Evolutionary conservation across 2,888 invertebrate species (phyloP).

Genomic region (Andrena trimmerana): DNA sequence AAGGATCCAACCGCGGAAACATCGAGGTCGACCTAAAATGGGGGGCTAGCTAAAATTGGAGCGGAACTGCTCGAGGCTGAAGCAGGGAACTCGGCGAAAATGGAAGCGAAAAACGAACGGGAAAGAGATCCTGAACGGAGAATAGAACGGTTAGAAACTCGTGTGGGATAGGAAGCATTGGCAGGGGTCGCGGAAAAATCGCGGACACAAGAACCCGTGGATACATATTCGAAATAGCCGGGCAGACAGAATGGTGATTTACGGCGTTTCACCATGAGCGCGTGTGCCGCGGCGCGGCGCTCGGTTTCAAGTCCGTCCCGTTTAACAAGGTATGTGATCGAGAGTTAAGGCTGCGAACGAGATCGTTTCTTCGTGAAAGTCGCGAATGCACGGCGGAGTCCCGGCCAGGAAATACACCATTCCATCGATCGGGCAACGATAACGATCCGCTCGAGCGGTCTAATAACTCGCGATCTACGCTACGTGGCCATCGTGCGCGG

Average conservation of each 20-base stretch:
- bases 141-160: constrained; percentile 6
- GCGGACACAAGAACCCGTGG: constrained; percentile 35
- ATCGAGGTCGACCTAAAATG: neutral
- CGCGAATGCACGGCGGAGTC: constrained; percentile 38
- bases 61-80: neutral
- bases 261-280: constrained; percentile 52
- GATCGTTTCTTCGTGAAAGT: constrained; percentile 72
- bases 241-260: constrained; percentile 55
- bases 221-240: constrained; percentile 55
- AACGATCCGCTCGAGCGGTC: constrained; percentile 62
- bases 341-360: constrained; percentile 72
- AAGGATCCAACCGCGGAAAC: neutral
- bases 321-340: constrained; percentile 71
- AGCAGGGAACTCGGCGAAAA: neutral
- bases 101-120: neutral
- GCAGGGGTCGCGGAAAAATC: constrained; percentile 18
- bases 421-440: constrained; percentile 62
- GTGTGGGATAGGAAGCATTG: constrained; percentile 28
- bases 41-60: neutral
- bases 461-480: constrained; percentile 67
- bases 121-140: constrained; percentile 1
- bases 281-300: constrained; percentile 34
- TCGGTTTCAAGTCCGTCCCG: constrained; percentile 63
- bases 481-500: constrained; percentile 38
- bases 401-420: constrained; percentile 63